Conservation (phyloP, 2,888 invertebrate species). For the Ctena decussata region DNA sequence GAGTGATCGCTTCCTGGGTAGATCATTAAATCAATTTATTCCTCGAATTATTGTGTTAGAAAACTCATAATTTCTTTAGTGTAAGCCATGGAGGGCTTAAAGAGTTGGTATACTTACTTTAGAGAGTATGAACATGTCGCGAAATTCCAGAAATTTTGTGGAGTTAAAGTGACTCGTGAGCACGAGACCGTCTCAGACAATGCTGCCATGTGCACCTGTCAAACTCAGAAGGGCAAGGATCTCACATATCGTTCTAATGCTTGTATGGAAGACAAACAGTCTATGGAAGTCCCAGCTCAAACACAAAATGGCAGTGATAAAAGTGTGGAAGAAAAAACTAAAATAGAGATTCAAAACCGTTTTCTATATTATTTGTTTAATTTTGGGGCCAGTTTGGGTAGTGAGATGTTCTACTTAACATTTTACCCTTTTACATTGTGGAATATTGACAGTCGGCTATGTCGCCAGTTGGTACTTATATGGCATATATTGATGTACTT, state of each 20-base stretch:
- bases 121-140: slow-evolving; percentile 91
- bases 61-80: not conserved
- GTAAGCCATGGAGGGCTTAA: slow-evolving; percentile 51
- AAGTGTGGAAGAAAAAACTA: not conserved
- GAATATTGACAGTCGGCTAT: slow-evolving; percentile 96
- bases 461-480: slow-evolving; percentile 90
- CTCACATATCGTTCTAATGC: not conserved
- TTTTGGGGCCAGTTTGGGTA: slow-evolving; percentile 95
- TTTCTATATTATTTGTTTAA: slow-evolving; percentile 89
- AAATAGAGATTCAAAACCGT: not conserved
- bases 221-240: not conserved
- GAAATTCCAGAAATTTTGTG: slow-evolving; percentile 93
- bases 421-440: slow-evolving; percentile 98
- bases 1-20: not conserved
- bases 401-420: slow-evolving; percentile 96
- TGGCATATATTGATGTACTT: slow-evolving; percentile 86
- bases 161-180: slow-evolving; percentile 87
- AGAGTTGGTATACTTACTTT: slow-evolving; percentile 42
- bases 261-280: not conserved
- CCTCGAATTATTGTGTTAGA: not conserved
- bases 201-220: not conserved
- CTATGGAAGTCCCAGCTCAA: not conserved
- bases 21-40: not conserved
- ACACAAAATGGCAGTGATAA: not conserved
- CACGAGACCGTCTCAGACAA: slow-evolving; percentile 23